Base-by-base conservation (phyloP, 2,113 vertebrate species). In the Propithecus coquereli region DNA sequence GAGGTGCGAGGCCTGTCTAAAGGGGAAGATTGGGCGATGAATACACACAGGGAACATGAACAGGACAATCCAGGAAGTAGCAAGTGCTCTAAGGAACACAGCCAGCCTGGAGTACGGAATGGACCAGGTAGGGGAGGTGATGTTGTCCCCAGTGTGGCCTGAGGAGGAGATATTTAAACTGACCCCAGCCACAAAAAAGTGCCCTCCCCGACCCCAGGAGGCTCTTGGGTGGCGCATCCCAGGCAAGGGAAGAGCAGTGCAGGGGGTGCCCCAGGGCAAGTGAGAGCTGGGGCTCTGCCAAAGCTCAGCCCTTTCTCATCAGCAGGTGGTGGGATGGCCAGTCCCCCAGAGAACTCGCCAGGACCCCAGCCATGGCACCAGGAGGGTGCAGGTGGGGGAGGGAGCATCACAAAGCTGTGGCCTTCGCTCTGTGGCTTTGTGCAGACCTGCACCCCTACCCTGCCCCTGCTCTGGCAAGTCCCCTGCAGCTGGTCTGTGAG, bases 381-480 rank as follows among this genome's bases (percentile, higher is more conserved):
- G 52, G 30, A 1, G 22, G 73, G 37, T 0, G 5, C 13, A 47
- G 70, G 66, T 9, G 1, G 4, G n/a, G 22, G 8, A 32, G 34
- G 30, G n/a, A 11, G 16, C 3, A 22, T 6, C 23, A 77, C 34
- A 20, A 40, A 50, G 50, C 34, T 6, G 0, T 81, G 34, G 30
- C 32, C 20, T 34, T 45, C 32, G 22, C 11, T 37, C 9, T 43
- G 25, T 10, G 37, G 37, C 8, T 59, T 8, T 18, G 40, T 11
- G 10, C 37, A 0, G 11, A 37, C 18, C 0, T 4, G 1, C 17
- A 5, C 4, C 6, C 50, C 59, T 5, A 13, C 34, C n/a, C n/a
- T 7, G 10, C 23, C 70, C 68, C 34, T 6, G 2, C 37, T 37
- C n/a, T n/a, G 27, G 9, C 3, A 1, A 4, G 2, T 9, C 47